These are phyloP conservation scores for Aviceda leuphotes DNA, from an alignment of 2,797 vertebrate genomes.

Conservation along the genomic window DNA sequence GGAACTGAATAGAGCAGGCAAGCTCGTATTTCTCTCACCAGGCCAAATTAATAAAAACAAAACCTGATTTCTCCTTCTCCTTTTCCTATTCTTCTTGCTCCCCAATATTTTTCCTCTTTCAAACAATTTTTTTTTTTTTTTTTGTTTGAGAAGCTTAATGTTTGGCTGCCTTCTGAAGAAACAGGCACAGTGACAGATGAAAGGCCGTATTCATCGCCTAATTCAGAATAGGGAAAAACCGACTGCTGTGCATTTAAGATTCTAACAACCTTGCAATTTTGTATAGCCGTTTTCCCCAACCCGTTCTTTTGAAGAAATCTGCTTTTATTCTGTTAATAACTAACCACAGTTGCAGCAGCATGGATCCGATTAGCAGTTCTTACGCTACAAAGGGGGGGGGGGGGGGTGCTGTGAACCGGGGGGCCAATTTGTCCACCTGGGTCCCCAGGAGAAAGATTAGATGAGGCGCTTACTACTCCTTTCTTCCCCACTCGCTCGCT, in stretches of 20 bases:
- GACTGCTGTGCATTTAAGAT: slow-evolving; percentile 82
- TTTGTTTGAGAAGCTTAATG: slow-evolving; percentile 76
- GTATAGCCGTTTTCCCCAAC: slow-evolving; percentile 73
- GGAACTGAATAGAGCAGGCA: slow-evolving; percentile 18
- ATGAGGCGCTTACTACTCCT: slow-evolving; percentile 70
- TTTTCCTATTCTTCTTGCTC: slow-evolving; percentile 69
- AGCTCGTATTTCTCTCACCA: slow-evolving; percentile 68
- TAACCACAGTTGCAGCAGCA: slow-evolving; percentile 82
- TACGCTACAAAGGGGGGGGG: slow-evolving; percentile 72
- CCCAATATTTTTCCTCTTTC: slow-evolving; percentile 78
- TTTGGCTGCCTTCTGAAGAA: slow-evolving; percentile 80
- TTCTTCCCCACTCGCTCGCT: slow-evolving; percentile 39
- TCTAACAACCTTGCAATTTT: slow-evolving; percentile 85
- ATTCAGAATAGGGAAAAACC: slow-evolving; percentile 78
- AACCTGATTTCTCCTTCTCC: slow-evolving; percentile 57
- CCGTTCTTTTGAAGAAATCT: slow-evolving; percentile 81
- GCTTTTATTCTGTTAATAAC: slow-evolving; percentile 85
- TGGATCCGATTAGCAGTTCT: slow-evolving; percentile 84
- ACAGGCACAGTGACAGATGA: slow-evolving; percentile 79
- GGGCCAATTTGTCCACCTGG: slow-evolving; percentile 83
- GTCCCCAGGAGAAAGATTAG: slow-evolving; percentile 79
- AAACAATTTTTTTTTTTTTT: slow-evolving; percentile 5
- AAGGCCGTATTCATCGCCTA: slow-evolving; percentile 77
- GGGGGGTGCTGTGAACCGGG: slow-evolving; percentile 70
- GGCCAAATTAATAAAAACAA: slow-evolving; percentile 80